Base-by-base conservation (phyloP, 2,888 invertebrate species). In the Chloromyia formosa region DNA sequence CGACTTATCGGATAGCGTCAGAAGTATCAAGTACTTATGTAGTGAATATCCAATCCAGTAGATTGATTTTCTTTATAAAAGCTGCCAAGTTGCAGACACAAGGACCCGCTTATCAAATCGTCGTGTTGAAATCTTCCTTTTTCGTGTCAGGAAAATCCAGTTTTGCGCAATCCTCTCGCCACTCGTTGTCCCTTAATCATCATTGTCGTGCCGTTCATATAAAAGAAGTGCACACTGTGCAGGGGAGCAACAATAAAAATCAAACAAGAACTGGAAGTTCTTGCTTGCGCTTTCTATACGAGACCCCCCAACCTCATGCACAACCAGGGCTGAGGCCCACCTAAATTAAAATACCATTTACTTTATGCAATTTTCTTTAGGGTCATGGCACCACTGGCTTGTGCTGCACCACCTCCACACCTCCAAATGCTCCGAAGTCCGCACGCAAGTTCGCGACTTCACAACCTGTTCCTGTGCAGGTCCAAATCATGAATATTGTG, bases 341-440 rank as follows among this genome's bases (percentile, higher is more conserved):
- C 42, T 49, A 23, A 71, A 71, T 71, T 71, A 71, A 71, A 58
- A 56, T n/a, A 12, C 58, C 58, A 71, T 71, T 58, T 40, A 71
- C 56, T 71, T 58, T 56, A 71, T 71, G 71, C 71, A 71, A 54
- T 56, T 40, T 58, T 53, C 40, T n/a, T 35, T 3, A 27, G n/a
- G 73, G 61, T 73, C 73, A 73, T 60, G 61, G 73, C 12, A 73
- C 73, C 73, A 60, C 56, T 66, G 66, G 66, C 23, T 49, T 49
- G 12, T 49, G 18, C 20, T 56, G 56, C 56, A 56, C 61, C 66
- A 66, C 66, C 66, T 66, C 66, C 66, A 45, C 66, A 16, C 23
- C 27, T 23, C 12, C 66, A 49, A 22, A 49, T 49, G 45, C 66
- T 45, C 66, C 12, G 16, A 7, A 7, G 27, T 35, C 3, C 7